Conservation (phyloP, 2,113 vertebrate species). For the Malurus melanocephalus region DNA sequence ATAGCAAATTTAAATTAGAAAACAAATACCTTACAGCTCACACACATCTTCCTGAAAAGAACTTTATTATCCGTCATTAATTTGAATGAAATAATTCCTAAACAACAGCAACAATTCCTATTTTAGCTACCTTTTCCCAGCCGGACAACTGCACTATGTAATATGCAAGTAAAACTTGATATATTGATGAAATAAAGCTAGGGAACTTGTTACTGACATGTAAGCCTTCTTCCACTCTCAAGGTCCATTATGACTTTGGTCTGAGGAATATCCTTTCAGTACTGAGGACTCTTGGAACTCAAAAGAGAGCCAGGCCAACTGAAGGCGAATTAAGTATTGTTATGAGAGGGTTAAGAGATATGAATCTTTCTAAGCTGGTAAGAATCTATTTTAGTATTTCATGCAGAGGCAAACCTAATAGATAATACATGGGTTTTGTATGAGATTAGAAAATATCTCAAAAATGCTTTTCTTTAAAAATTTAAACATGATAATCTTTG, state of each 20-base stretch:
- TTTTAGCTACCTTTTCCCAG: neutral
- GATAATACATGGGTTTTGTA: neutral
- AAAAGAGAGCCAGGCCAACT: slow-evolving; percentile 75
- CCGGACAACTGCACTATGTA: neutral
- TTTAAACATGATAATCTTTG: neutral
- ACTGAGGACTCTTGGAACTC: slow-evolving; percentile 74
- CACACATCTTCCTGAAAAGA: neutral
- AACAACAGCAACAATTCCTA: neutral
- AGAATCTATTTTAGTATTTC: slow-evolving; percentile 3
- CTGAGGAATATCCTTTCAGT: slow-evolving; percentile 81
- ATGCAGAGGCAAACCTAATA: neutral
- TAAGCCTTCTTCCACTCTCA: neutral
- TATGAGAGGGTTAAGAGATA: slow-evolving; percentile 79
- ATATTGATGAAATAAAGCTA: neutral
- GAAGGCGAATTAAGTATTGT: slow-evolving; percentile 76
- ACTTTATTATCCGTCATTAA: neutral
- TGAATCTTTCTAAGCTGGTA: slow-evolving; percentile 82
- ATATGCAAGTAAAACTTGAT: neutral
- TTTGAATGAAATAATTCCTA: neutral
- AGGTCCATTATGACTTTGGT: slow-evolving; percentile 83
- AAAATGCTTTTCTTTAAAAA: neutral
- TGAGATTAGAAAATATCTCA: neutral
- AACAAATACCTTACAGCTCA: neutral
- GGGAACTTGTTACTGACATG: neutral
- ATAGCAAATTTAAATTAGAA: neutral